Conservation (phyloP, 2,797 vertebrate species). For the Lemur catta region DNA sequence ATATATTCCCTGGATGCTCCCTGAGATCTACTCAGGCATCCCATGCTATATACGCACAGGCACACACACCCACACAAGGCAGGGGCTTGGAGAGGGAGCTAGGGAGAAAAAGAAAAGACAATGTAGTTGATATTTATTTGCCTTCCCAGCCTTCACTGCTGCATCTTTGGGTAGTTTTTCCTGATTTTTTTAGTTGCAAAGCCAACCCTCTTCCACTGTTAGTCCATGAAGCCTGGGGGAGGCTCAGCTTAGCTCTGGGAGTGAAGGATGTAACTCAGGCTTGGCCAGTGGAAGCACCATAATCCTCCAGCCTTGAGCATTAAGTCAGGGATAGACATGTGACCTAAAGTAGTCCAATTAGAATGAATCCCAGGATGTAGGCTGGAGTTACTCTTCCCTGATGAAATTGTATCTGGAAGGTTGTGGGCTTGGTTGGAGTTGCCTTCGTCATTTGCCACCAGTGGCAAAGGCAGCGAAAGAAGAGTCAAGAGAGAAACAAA, state of each 20-base stretch:
- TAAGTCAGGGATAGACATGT: background rate
- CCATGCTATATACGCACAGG: background rate
- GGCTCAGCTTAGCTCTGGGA: background rate
- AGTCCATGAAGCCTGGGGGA: background rate
- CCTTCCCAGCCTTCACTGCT: background rate
- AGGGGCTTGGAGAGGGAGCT: background rate
- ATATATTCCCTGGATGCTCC: background rate
- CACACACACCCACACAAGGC: accelerated
- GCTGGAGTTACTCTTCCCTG: background rate
- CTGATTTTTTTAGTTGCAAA: background rate
- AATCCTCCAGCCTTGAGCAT: background rate
- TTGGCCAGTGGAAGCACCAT: background rate
- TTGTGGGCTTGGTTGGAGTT: background rate
- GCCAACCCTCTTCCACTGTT: background rate
- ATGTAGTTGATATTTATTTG: accelerated
- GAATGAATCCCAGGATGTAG: background rate
- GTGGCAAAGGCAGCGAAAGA: background rate
- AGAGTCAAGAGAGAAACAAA: background rate
- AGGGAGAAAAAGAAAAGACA: background rate
- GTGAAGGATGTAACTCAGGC: background rate
- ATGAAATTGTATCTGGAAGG: background rate
- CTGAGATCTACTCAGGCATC: no score
- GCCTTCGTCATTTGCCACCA: background rate
- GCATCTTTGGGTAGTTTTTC: background rate
- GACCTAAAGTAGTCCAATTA: background rate